A percentile compares a stretch with the other conserved stretches of the same genome.
Conservation (phyloP, 2,888 invertebrate species). For the Drosophila fulvimacula region DNA sequence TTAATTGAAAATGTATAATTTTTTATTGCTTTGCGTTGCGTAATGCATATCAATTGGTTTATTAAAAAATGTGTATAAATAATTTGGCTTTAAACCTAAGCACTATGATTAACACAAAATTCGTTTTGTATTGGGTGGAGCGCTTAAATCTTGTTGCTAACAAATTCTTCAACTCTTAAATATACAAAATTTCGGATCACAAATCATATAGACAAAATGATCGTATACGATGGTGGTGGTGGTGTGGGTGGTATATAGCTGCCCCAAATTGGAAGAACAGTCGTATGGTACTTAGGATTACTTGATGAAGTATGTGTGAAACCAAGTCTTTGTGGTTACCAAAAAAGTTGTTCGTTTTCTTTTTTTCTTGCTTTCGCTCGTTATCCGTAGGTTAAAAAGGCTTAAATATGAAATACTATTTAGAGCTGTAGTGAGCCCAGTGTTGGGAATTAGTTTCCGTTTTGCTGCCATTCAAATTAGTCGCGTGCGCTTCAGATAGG, state of each 20-base stretch:
- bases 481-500: conserved; percentile 94
- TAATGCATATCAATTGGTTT: conserved; percentile 63
- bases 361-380: conserved; percentile 6
- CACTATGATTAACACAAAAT: conserved; percentile 64
- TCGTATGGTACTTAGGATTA: conserved; percentile 27
- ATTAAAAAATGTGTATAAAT: conserved; percentile 61
- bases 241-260: conserved; percentile 40
- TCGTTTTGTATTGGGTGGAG: conserved; percentile 43
- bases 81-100: conserved; percentile 75
- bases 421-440: conserved; percentile 20
- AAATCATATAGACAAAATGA: conserved; percentile 44
- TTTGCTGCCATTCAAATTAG: conserved; percentile 87
- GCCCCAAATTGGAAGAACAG: conserved; percentile 50
- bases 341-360: conserved; percentile 51
- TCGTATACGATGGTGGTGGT: conserved; percentile 33
- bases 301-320: conserved; percentile 12
- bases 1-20: conserved; percentile 28
- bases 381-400: conserved; percentile 21
- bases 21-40: conserved; percentile 56
- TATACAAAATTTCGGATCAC: conserved; percentile 47
- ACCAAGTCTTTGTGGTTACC: conserved; percentile 41
- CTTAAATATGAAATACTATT: conserved; percentile 56
- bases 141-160: conserved; percentile 57
- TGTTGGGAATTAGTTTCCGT: conserved; percentile 13
- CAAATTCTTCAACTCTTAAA: conserved; percentile 51